Evolutionary conservation across 2,113 vertebrate species (phyloP), one percentile per base, ranked within the genome.

Genomic region (Hemicordylus capensis): DNA sequence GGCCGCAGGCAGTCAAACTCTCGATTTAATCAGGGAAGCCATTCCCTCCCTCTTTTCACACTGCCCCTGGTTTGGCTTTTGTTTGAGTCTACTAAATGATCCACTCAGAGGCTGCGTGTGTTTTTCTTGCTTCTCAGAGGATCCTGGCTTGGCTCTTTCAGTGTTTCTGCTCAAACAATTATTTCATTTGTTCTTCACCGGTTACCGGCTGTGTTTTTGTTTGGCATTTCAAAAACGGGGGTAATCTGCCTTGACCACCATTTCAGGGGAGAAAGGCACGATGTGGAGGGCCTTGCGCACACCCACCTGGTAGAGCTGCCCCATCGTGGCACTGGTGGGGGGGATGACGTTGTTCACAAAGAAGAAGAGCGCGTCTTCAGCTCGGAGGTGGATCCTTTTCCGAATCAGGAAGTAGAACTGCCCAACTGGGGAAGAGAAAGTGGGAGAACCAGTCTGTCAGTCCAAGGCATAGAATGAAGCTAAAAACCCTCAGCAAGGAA

Each of bases 341-440:
- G 98, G 98, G 96, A 98, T 98, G 95, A 98, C 98, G 26, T 98
- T 98, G 97, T 98, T 98, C 93, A 98, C 98, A 88, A 98, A 98
- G 96, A 98, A 98, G 95, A 98, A 98, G 70, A 98, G 97, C 39
- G 98, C 98, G 37, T 98, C 98, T 91, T 98, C 98, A 22, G 98
- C 98, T 89, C 98, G 94, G 87, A 98, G 96, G 94, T 98, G 98
- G 95, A 98, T 98, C 95, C 98, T 96, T 96, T 98, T 98, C 91
- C 98, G 97, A 92, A 98, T 98, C 93, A 98, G 97, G 95, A 98
- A 98, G 95, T 98, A 98, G 93, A 98, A 98, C 95, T 98, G 98
- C 81, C 98, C 98, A 90, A 98, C 98, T 98, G 90, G 19, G 70
- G 84, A 79, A 87, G 26, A 82, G 37, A 83, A 6, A 76, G 85